phyloP scores from a whole-genome alignment of 2,113 vertebrate species.

The human (Homo sapiens) region DNA sequence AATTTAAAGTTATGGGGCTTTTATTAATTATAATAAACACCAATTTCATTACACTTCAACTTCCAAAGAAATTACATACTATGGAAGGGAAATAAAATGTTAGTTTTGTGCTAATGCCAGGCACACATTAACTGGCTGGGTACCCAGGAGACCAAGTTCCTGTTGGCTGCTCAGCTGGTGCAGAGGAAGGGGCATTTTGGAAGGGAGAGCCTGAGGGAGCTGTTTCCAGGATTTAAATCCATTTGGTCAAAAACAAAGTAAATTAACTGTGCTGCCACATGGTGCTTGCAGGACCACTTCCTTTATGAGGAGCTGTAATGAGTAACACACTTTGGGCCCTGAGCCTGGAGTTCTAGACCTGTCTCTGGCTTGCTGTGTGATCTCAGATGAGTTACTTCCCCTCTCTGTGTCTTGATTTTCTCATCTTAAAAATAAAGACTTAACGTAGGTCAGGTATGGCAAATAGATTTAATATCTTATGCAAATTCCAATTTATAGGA shows the following conservation, averaged over 20 bases:
- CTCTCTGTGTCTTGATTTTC: background rate
- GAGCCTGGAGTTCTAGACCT: background rate
- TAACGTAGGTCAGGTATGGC: background rate
- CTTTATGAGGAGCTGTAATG: background rate
- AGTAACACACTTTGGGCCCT: background rate
- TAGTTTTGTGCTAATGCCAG: constrained; percentile 78
- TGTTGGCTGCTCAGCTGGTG: background rate
- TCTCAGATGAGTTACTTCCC: background rate
- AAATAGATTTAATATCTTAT: background rate
- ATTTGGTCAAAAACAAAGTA: background rate
- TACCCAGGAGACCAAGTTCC: background rate
- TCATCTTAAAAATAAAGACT: background rate
- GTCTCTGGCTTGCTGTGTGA: background rate
- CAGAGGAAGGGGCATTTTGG: background rate
- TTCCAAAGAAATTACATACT: constrained; percentile 77
- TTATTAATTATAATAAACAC: constrained; percentile 86
- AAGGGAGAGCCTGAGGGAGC: background rate
- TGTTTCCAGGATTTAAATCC: constrained; percentile 28
- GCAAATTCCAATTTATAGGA: background rate
- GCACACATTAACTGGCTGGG: constrained; percentile 64
- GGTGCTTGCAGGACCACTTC: background rate
- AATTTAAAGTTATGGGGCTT: constrained; percentile 83
- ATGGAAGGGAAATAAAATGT: constrained; percentile 76
- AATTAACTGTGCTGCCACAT: background rate
- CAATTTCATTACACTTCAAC: constrained; percentile 80